phyloP scores from a whole-genome alignment of 2,113 vertebrate species.

The Mastomys coucha region DNA sequence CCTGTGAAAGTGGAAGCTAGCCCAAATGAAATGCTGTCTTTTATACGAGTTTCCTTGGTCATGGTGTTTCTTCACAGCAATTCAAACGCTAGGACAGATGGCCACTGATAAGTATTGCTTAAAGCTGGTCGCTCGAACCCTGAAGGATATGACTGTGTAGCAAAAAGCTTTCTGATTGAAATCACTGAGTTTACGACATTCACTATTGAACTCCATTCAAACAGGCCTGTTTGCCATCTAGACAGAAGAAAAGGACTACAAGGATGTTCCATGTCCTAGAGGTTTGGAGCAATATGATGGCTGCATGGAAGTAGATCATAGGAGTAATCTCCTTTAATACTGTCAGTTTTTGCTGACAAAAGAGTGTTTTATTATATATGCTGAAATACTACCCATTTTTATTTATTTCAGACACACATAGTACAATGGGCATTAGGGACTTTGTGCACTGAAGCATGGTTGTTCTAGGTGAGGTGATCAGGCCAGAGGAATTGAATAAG shows the following conservation, averaged over 20 bases:
- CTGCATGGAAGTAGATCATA: background rate
- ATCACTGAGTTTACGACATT: background rate
- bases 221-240: background rate
- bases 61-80: no score
- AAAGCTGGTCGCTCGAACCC: background rate
- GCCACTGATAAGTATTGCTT: background rate
- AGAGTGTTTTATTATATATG: background rate
- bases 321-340: background rate
- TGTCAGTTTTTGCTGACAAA: no score
- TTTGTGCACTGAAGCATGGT: no score
- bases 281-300: background rate
- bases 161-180: background rate
- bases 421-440: rapidly evolving
- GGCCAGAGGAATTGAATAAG: background rate
- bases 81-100: background rate
- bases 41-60: no score
- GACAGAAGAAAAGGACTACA: background rate
- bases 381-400: background rate
- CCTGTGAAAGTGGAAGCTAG: no score
- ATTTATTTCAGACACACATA: background rate
- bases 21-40: no score
- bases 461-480: background rate
- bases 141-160: background rate
- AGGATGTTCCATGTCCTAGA: background rate
- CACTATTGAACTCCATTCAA: background rate